Base-by-base conservation (phyloP, 2,797 vertebrate genomes). In the Monodelphis domestica region DNA sequence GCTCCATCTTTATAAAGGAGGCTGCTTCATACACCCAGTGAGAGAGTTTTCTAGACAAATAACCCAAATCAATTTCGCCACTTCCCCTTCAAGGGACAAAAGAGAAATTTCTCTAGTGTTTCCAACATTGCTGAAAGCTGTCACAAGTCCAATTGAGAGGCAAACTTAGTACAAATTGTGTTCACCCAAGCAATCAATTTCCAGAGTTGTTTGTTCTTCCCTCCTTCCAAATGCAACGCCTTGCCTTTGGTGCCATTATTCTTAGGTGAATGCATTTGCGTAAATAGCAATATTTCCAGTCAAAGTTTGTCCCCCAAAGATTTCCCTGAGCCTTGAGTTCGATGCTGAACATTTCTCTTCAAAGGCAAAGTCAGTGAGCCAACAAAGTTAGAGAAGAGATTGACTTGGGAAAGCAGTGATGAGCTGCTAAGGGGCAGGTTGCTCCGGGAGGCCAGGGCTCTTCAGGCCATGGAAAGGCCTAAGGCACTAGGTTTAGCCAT, bases 41-140 rank as follows among this genome's bases (percentile, higher is more conserved):
- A 97, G 91, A 95, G 53, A 93, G n/a, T 92, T 96, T 97, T 90
- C 90, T 87, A 91, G 84, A 97, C 94, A 96, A 96, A 97, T 96
- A 63, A 94, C 55, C 59, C 53, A 95, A 96, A 15, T 28, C 52
- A 89, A 95, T 91, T 96, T 96, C 90, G 89, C 89, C 95, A 63
- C 88, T 97, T 90, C 89, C 38, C 91, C 94, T 97, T 97, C 92
- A 96, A 97, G 89, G 78, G 33, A 97, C 84, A 97, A 97, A 95
- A 97, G 94, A 96, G 89, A 96, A 89, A 94, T 53, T 0, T 89
- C 24, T 97, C 91, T 94, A 95, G 38, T 95, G 91, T 94, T 96
- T 97, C 91, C 96, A 97, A 93, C 91, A 95, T 87, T 95, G 89
- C 87, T 96, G 63, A 96, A 97, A 95, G 26, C 93, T 93, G 90